Conservation (phyloP, 2,113 vertebrate species). For the Podiceps cristatus region DNA sequence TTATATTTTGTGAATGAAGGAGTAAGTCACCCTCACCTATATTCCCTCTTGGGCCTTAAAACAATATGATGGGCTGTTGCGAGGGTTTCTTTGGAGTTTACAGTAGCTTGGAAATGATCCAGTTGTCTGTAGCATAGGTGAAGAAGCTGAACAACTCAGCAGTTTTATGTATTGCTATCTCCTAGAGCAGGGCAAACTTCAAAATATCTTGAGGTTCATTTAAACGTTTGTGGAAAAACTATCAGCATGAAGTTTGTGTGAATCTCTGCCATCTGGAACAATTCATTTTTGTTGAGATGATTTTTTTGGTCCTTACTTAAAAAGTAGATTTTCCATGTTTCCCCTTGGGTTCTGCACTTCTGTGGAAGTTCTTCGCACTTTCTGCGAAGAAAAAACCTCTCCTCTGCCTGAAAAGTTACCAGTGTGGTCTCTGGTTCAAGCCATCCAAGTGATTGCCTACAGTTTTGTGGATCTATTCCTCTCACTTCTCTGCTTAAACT, state of each 20-base stretch:
- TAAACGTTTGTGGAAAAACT: background rate
- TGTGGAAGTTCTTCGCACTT: background rate
- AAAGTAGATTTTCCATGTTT: background rate
- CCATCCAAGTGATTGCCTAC: background rate
- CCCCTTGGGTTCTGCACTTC: background rate
- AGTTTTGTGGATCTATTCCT: background rate
- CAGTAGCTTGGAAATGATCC: background rate
- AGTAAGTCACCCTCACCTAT: background rate
- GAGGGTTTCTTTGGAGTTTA: background rate
- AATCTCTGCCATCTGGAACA: background rate
- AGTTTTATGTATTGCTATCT: background rate
- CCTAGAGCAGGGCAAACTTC: background rate
- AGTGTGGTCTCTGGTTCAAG: background rate
- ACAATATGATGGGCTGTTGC: background rate
- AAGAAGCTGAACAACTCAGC: background rate
- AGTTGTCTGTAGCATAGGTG: background rate
- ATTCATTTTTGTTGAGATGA: background rate
- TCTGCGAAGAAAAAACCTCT: background rate
- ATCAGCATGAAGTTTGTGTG: background rate
- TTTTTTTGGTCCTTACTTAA: background rate
- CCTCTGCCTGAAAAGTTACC: background rate
- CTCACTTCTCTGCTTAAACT: background rate
- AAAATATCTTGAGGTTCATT: background rate
- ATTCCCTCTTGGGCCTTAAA: background rate
- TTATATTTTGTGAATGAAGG: background rate